Conservation (phyloP, 2,888 invertebrate species). For the Catocala nupta region DNA sequence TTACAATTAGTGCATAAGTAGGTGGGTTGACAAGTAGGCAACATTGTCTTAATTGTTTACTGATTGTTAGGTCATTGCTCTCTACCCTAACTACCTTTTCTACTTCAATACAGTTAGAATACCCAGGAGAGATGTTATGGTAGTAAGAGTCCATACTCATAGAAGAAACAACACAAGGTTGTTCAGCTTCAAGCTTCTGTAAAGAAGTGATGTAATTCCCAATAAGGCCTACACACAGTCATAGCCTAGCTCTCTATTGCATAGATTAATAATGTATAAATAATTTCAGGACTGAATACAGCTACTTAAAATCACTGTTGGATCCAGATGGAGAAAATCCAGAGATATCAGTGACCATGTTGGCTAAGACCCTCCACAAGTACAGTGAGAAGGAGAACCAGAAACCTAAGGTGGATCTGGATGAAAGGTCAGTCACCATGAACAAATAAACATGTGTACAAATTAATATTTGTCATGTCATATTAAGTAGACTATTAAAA, state of each 20-base stretch:
- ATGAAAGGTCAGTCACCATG: slow-evolving; percentile 71
- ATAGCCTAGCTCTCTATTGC: too few species aligned
- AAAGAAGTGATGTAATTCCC: too few species aligned
- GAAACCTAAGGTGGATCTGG: slow-evolving; percentile 75
- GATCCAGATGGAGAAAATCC: slow-evolving; percentile 79
- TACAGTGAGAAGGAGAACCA: slow-evolving; percentile 77
- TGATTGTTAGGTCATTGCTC: slow-evolving; percentile 9
- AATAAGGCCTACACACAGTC: too few species aligned
- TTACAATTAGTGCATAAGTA: slow-evolving; percentile 7
- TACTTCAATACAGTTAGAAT: too few species aligned
- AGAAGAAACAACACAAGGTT: too few species aligned
- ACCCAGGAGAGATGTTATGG: too few species aligned
- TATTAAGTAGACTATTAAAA: too few species aligned
- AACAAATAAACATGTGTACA: neutral
- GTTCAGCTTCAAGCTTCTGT: too few species aligned
- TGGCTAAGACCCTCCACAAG: slow-evolving; percentile 73
- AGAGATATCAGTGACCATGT: slow-evolving; percentile 71
- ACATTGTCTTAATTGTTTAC: neutral
- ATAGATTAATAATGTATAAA: too few species aligned
- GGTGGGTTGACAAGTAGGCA: slow-evolving; percentile 1
- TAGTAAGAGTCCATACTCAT: too few species aligned
- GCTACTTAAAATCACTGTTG: slow-evolving; percentile 71
- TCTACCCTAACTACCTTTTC: neutral
- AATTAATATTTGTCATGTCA: too few species aligned
- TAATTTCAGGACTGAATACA: slow-evolving; percentile 69